Evolutionary conservation across 2,797 vertebrate genomes (phyloP).

Genomic region (Enteromius unitaeniatus): DNA sequence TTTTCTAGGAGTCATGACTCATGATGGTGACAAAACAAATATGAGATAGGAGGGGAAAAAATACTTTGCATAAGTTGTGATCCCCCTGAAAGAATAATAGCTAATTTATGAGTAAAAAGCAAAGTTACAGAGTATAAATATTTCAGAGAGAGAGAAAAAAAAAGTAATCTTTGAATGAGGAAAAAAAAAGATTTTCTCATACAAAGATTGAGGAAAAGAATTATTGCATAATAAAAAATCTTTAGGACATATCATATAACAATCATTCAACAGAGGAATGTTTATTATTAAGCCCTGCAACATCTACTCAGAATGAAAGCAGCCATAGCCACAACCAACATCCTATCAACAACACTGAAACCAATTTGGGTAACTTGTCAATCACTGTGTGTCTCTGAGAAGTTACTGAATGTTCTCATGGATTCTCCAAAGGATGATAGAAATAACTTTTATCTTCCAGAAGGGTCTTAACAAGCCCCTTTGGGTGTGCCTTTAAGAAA

Average conservation of each 20-base stretch:
- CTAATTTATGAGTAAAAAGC: no score
- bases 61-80: no score
- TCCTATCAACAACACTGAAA: neutral
- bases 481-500: constrained; percentile 47
- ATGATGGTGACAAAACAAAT: no score
- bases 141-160: no score
- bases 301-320: neutral
- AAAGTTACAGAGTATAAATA: no score
- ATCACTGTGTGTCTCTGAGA: constrained; percentile 2
- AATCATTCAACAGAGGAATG: neutral
- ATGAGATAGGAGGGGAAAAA: no score
- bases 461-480: constrained; percentile 23
- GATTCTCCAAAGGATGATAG: constrained; percentile 2
- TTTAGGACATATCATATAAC: no score
- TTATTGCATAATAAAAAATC: no score
- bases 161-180: no score
- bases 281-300: neutral
- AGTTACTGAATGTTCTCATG: constrained; percentile 8
- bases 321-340: neutral
- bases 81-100: no score
- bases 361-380: neutral
- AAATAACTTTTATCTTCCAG: constrained; percentile 28
- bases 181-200: no score
- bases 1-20: neutral
- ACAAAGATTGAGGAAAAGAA: no score